Conservation (phyloP, 64 coral and sea anemone species). For the Exaiptasia diaphana region DNA sequence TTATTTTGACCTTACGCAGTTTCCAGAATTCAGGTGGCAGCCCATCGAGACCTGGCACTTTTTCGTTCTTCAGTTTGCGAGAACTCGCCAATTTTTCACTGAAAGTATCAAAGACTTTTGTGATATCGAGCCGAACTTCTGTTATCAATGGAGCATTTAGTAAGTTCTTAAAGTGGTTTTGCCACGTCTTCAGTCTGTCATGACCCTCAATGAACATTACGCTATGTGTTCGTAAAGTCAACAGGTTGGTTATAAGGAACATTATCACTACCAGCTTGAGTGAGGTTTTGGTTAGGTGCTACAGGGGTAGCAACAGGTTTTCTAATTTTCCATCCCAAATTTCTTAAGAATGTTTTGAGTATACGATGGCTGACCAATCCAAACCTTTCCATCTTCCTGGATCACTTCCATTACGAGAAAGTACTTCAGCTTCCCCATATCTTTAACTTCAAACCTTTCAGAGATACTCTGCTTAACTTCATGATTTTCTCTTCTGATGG, state of each 20-base stretch:
- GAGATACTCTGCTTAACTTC: conserved; percentile 54
- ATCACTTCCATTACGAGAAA: conserved; percentile 55
- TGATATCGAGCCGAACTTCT: background rate
- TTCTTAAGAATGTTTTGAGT: conserved; percentile 32
- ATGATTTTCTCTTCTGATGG: conserved; percentile 34
- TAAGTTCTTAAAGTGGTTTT: background rate
- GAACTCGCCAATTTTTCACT: background rate
- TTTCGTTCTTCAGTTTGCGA: background rate
- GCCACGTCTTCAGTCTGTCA: too few relatives aligned
- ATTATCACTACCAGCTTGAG: conserved; percentile 3
- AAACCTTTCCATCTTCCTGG: conserved; percentile 50
- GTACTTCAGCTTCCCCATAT: conserved; percentile 56
- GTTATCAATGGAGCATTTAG: background rate
- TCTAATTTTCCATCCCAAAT: conserved; percentile 55
- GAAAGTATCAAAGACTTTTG: background rate
- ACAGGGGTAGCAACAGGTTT: conserved; percentile 50
- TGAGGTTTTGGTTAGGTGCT: conserved; percentile 40
- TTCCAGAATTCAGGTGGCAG: background rate
- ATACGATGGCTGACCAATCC: conserved; percentile 56
- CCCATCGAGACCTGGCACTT: background rate
- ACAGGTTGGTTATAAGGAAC: background rate
- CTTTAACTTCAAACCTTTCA: conserved; percentile 48
- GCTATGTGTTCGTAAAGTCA: too few relatives aligned
- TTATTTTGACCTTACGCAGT: background rate
- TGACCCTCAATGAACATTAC: too few relatives aligned